Base-by-base conservation (phyloP, 2,888 invertebrate species). In the Lymantria monacha region DNA sequence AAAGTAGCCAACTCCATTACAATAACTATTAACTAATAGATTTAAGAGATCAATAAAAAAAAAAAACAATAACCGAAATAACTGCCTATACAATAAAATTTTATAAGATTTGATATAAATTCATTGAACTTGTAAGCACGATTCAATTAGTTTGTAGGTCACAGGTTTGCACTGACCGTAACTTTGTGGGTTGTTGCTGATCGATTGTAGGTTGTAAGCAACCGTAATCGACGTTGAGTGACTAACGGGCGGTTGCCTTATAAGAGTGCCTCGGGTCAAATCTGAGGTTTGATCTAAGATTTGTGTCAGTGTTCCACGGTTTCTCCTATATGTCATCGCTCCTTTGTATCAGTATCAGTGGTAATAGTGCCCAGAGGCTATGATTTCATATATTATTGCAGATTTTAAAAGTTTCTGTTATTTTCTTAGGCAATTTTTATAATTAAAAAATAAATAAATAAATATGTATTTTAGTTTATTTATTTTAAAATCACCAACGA, bases 281-380 rank as follows among this genome's bases (percentile, higher is more conserved):
- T 83, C 82, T 71, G 74, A 76, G 84, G 83, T 83, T 85, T 75
- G 77, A 79, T 83, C 83, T 76, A 67, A 78, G 78, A 88, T 88
- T 76, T 83, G 85, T 88, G 88, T 83, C 85, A 87, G 85, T 85
- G 74, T 83, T 77, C 80, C 85, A 81, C 79, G 83, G 76, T 86
- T 85, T 84, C 85, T 83, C 83, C 78, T 77, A 82, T 84, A 84
- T 83, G 85, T 84, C 84, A 83, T 82, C 77, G 62, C 70, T 69
- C n/a, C 30, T 30, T 30, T 42, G 30, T 42, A 30, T 9, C 33
- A 15, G 30, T 3, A 10, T 42, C 1, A 38, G 14, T 9, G 13
- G 38, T 60, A 69, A 72, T 63, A 51, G 52, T 62, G 64, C 62
- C 66, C 59, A 51, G 49, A 55, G 69, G 67, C 66, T 55, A 58